Conservation (phyloP, 2,797 vertebrate species). For the Anguilla marmorata region DNA sequence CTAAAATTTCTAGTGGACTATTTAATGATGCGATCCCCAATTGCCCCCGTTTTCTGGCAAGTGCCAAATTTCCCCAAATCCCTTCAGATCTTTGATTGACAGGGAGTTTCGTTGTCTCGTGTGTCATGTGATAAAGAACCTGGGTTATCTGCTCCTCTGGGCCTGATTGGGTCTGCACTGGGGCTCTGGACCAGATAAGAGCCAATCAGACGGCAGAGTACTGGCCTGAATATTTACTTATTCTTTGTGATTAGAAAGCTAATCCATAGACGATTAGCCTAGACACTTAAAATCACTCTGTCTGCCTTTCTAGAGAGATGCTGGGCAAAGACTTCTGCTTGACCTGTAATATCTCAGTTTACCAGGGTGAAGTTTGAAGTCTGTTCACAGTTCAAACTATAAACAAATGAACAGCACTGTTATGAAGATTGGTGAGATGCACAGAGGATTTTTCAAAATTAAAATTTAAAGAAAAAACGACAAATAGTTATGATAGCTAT, state of each 20-base stretch:
- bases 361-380: slow-evolving; percentile 45
- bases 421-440: not conserved
- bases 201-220: slow-evolving; percentile 64
- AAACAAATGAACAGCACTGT: slow-evolving; percentile 16
- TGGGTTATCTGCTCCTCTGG: slow-evolving; percentile 45
- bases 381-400: not conserved
- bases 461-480: not conserved
- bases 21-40: not conserved
- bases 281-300: slow-evolving; percentile 68
- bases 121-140: slow-evolving; percentile 36
- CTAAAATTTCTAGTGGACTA: not conserved
- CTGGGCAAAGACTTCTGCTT: slow-evolving; percentile 56
- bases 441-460: not conserved
- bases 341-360: slow-evolving; percentile 69
- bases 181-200: slow-evolving; percentile 55
- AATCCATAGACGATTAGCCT: slow-evolving; percentile 71
- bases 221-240: slow-evolving; percentile 63
- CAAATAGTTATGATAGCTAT: not conserved
- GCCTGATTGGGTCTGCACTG: slow-evolving; percentile 41
- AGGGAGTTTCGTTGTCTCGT: slow-evolving; percentile 23
- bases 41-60: not conserved
- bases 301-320: slow-evolving; percentile 41
- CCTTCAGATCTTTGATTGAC: slow-evolving; percentile 24
- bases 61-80: not conserved
- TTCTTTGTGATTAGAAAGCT: slow-evolving; percentile 70